phyloP scores from a whole-genome alignment of 2,888 invertebrate genomes.

The Lepidochrysops patricia region DNA sequence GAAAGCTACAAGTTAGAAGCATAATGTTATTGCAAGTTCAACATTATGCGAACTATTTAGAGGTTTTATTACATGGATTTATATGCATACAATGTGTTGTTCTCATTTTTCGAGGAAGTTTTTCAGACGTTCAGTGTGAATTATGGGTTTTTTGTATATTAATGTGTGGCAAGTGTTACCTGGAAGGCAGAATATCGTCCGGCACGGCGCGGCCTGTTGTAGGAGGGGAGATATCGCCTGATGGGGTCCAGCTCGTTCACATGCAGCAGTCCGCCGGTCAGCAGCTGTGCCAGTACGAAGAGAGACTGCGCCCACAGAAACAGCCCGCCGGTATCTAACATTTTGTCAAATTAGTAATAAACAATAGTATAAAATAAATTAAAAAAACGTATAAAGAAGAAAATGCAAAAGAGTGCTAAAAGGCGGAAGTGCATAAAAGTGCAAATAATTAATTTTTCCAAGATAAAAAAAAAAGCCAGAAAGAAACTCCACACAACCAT shows the following conservation, averaged over 20 bases:
- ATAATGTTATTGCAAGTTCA: no score
- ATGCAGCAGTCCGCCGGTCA: slow-evolving; percentile 91
- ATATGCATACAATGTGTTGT: no score
- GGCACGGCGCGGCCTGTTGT: slow-evolving; percentile 92
- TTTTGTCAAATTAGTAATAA: background rate
- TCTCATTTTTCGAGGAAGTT: no score
- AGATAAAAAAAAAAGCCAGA: no score
- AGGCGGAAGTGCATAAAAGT: background rate
- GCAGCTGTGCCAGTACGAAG: slow-evolving; percentile 93
- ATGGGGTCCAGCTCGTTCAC: slow-evolving; percentile 97
- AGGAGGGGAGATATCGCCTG: slow-evolving; percentile 94
- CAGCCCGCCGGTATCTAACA: slow-evolving; percentile 72
- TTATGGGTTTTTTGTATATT: no score
- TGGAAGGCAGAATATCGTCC: slow-evolving; percentile 98
- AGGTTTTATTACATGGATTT: no score
- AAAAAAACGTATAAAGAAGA: background rate
- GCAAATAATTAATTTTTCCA: background rate
- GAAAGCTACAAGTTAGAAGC: no score
- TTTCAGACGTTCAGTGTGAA: no score
- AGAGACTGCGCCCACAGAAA: slow-evolving; percentile 97
- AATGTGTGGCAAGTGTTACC: no score
- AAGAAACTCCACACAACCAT: no score
- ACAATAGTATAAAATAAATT: no score
- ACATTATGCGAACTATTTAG: no score
- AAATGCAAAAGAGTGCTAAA: background rate